Evolutionary conservation across 2,888 invertebrate genomes (phyloP), one percentile per base, ranked within the genome.

Genomic region (Volucella zonaria): DNA sequence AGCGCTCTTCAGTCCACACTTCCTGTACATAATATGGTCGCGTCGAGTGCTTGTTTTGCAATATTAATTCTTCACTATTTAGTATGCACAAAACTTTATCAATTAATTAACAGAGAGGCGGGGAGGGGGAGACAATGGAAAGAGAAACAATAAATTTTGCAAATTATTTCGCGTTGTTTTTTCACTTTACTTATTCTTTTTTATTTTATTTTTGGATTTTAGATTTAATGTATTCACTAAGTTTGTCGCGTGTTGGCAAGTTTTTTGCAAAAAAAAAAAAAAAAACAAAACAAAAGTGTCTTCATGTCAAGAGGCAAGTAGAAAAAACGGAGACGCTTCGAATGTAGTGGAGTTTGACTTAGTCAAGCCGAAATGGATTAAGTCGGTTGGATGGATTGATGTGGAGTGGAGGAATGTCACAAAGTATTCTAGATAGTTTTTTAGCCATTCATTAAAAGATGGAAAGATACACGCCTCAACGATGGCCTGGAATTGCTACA

Each of bases 1-100:
- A 51, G 52, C 49, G 52, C 66, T 52, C 8, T 38, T 42, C 51
- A 66, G 51, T 66, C 52, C 66, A n/a, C 51, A 66, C 66, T 66
- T 66, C 66, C 66, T 66, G 66, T 66, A 66, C 64, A 18, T 56
- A 38, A 9, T 15, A 40, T 15, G 15, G 14, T 58, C 40, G 38
- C 38, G 38, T 8, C 18, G 23, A n/a, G 9, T n/a, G 18, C 45
- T 18, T 43, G 15, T 12, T 54, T 14, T 23, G 31, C 54, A 43
- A 54, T 54, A 31, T 31, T 31, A 31, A 54, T 54, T 54, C 54
- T n/a, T 31, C 23, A 54, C 54, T 54, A 54, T 54, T 54, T 54
- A 54, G 54, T 54, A 54, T 54, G 54, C 54, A 31, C 54, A 54
- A 54, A 54, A 54, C 31, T 54, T 54, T 54, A 54, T 31, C 54